Evolutionary conservation across 1,140 invertebrate species (phyloP), one percentile per base, ranked within the genome.

Genomic region (Brachionus sp.): DNA sequence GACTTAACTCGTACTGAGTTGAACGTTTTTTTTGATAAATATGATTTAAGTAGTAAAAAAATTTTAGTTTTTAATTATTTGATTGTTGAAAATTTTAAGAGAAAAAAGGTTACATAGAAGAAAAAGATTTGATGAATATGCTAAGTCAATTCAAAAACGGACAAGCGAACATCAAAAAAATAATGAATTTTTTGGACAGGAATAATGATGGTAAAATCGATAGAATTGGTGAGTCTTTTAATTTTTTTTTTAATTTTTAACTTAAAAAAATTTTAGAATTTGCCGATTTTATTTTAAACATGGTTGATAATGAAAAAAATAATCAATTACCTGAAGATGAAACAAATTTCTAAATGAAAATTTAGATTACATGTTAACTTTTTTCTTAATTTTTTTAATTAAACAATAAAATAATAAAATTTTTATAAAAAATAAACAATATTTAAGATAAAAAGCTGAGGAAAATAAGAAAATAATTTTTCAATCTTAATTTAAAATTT

Each of bases 51-150:
- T 77, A 37, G 2, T n/a, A n/a, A n/a, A n/a, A n/a, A n/a, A n/a
- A n/a, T n/a, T n/a, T n/a, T n/a, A n/a, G n/a, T n/a, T n/a, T n/a
- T n/a, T n/a, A n/a, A n/a, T n/a, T n/a, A n/a, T n/a, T n/a, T n/a
- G n/a, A n/a, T n/a, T n/a, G n/a, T n/a, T n/a, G n/a, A n/a, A n/a
- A n/a, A 12, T 29, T 2, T 66, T 53, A 25, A 66, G 78, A 82
- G 4, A 70, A 70, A 29, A 82, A 37, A 33, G 78, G 78, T 44
- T 82, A 29, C 25, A 66, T 82, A 19, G 64, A 23, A 39, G 33
- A 64, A 12, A 35, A 39, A 12, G 78, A 82, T 33, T 53, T 82
- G 10, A 37, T 23, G 5, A 25, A 80, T 6, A 44, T 80, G 23
- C 23, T 80, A 42, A n/a, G 23, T 42, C 77, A 57, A 39, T 57